Evolutionary conservation across 2,888 invertebrate genomes (phyloP).

Genomic region (Phyto melanocephala): DNA sequence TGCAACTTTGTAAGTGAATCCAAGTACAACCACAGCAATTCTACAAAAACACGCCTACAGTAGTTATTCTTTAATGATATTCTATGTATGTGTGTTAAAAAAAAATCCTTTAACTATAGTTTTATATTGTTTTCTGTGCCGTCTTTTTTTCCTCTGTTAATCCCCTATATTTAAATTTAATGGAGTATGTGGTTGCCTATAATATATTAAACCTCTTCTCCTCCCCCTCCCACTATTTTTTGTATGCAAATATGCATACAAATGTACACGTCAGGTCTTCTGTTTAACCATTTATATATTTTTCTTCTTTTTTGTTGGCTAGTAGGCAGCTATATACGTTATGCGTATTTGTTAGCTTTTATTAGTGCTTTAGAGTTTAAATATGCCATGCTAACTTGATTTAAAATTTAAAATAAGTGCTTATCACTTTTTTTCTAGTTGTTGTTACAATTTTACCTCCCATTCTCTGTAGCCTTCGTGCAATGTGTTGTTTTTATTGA

Average conservation of each 20-base stretch:
- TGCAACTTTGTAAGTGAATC: background rate
- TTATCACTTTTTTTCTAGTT: constrained; percentile 34
- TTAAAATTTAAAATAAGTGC: constrained; percentile 41
- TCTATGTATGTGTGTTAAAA: background rate
- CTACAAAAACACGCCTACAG: no score
- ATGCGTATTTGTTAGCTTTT: constrained; percentile 40
- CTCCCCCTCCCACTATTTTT: background rate
- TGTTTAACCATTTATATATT: background rate
- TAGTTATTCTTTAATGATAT: background rate
- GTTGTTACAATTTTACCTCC: background rate
- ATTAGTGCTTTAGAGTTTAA: background rate
- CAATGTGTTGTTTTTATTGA: constrained; percentile 8
- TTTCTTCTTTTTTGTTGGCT: background rate
- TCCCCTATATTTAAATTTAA: constrained; percentile 11
- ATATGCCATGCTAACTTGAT: constrained; percentile 35
- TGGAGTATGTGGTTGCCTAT: constrained; percentile 34
- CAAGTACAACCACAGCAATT: background rate
- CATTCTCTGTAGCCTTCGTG: background rate
- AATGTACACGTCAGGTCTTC: no score
- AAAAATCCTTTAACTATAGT: background rate
- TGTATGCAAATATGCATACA: background rate
- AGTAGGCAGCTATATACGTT: background rate
- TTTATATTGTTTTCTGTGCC: background rate
- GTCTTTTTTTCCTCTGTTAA: background rate
- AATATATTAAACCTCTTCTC: constrained; percentile 8